Evolutionary conservation across 1,140 invertebrate genomes (phyloP), one percentile per base, ranked within the genome.

Genomic region (Drosophila suzukii): DNA sequence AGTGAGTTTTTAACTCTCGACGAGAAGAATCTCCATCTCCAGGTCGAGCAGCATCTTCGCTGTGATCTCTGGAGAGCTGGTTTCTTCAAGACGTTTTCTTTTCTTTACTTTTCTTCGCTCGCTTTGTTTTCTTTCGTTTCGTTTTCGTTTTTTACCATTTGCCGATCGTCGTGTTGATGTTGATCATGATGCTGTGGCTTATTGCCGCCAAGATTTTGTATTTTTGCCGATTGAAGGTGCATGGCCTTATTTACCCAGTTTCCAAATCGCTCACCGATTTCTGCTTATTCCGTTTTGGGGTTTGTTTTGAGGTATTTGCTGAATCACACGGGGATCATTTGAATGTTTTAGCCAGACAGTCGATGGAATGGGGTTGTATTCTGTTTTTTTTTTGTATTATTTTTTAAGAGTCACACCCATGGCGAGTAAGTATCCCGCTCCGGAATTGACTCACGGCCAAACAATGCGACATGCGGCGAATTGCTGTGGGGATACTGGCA

Each of bases 221-320:
- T 32, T 46, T 44, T 36, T 24, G 62, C 63, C 36, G 59, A 50
- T 58, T 54, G 41, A 82, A 86, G 81, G 79, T 91, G 75, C 85
- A 90, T 91, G 90, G 90, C 90, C 90, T 91, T 91, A 86, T 91
- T 91, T 90, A 91, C 90, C 90, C 82, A 91, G 77, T 84, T 91
- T 91, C 56, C 54, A 75, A 81, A 86, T 76, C 76, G 66, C 58
- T 68, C 41, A 46, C 53, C 61, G 60, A 76, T 66, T 84, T 75
- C 53, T 72, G 55, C 50, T 36, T 57, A 51, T 78, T 63, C 49
- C 8, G 32, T 53, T 70, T 34, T 17, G 36, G 47, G 27, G n/a
- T 61, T 62, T 13, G 15, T 47, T 65, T 11, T 10, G 32, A 53
- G 65, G 32, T 58, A 61, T 70, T 78, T 63, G 85, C 81, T 88